These are phyloP conservation scores for Pentamera pediparva DNA, from an alignment of 53 echinoderm and acorn worm species.

Conservation along the genomic window DNA sequence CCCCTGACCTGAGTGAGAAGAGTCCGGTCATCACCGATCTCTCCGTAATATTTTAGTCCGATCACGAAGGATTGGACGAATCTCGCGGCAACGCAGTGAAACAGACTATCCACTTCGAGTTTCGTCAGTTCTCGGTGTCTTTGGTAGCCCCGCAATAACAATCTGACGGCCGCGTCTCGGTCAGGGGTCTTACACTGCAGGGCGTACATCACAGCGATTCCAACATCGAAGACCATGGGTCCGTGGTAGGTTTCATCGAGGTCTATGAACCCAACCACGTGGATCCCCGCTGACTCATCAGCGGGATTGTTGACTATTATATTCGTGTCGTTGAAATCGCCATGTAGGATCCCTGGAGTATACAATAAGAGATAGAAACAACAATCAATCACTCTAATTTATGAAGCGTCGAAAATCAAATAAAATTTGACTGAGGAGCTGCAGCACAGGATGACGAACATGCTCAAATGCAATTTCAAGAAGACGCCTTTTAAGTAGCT, in stretches of 20 bases:
- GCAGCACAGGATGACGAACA: too few species aligned
- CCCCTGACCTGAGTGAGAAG: constrained; percentile 41
- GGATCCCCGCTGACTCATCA: not conserved
- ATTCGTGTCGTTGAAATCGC: constrained; percentile 73
- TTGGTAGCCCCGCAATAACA: constrained; percentile 58
- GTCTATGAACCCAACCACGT: constrained; percentile 57
- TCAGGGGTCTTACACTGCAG: constrained; percentile 42
- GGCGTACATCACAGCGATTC: constrained; percentile 52
- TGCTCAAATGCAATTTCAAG: too few species aligned
- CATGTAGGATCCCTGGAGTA: constrained; percentile 65
- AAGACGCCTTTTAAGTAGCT: too few species aligned
- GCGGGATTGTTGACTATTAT: constrained; percentile 30
- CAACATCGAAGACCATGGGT: constrained; percentile 58
- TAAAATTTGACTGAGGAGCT: too few species aligned
- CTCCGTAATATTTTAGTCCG: constrained; percentile 32
- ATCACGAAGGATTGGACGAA: constrained; percentile 49
- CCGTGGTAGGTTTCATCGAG: constrained; percentile 55
- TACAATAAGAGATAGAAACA: not conserved
- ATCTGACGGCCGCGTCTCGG: constrained; percentile 47
- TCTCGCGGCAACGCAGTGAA: constrained; percentile 48
- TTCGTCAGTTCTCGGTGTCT: constrained; percentile 29
- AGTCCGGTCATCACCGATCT: constrained; percentile 41
- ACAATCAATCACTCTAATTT: too few species aligned
- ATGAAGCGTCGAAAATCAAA: too few species aligned
- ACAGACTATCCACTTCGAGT: constrained; percentile 43